These are phyloP conservation scores for Pholis gunnellus DNA, from an alignment of 2,113 vertebrate genomes.

Conservation along the genomic window DNA sequence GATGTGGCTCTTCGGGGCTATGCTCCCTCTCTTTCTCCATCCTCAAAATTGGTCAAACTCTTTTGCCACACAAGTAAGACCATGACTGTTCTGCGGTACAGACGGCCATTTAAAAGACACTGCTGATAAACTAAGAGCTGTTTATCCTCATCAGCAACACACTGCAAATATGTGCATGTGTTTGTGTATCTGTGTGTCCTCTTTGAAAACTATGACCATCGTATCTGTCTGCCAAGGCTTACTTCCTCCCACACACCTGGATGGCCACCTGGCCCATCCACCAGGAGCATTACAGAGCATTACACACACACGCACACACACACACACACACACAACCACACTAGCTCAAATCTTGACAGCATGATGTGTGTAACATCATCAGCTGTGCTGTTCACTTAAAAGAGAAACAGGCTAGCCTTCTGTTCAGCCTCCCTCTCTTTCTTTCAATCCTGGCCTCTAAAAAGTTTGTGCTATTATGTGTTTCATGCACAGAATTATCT, in stretches of 20 bases:
- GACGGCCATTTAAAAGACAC: constrained; percentile 16
- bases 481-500: background rate
- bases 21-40: background rate
- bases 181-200: constrained; percentile 26
- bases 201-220: constrained; percentile 61
- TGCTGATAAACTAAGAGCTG: constrained; percentile 2
- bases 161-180: background rate
- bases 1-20: background rate
- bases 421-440: constrained; percentile 47
- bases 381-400: constrained; percentile 61
- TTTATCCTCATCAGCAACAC: constrained; percentile 14
- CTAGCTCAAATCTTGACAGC: constrained; percentile 35
- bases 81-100: background rate
- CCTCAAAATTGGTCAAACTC: background rate
- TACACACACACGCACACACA: constrained; percentile 8
- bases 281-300: constrained; percentile 10
- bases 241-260: constrained; percentile 71
- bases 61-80: background rate
- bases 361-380: constrained; percentile 68
- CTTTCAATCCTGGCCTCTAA: constrained; percentile 17
- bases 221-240: constrained; percentile 56
- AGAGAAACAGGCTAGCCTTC: constrained; percentile 53
- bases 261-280: constrained; percentile 58
- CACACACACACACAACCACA: constrained; percentile 14
- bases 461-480: background rate